A percentile compares a stretch with the other conserved stretches of the same genome.
Evolutionary conservation across 2,888 invertebrate species (phyloP).

Genomic region (Tortrix viridana): DNA sequence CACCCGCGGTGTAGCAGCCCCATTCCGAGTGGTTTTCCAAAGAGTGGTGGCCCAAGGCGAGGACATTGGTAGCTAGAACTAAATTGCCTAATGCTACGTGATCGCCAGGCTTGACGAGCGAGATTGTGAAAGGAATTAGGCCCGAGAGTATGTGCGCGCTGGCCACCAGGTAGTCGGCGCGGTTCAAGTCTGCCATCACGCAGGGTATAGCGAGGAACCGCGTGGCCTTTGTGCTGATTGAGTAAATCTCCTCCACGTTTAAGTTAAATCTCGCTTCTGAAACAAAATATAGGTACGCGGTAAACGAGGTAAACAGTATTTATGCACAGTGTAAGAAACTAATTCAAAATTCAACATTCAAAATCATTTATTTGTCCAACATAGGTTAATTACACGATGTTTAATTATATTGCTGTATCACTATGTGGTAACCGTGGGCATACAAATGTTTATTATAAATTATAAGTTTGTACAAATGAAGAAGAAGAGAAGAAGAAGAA

Average conservation of each 20-base stretch:
- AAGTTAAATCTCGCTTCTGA: constrained; percentile 28
- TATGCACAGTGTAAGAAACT: too few relatives aligned
- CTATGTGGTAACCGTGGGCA: too few relatives aligned
- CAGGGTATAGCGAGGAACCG: constrained; percentile 29
- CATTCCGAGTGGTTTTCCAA: constrained; percentile 26
- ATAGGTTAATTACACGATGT: too few relatives aligned
- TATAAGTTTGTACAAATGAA: too few relatives aligned
- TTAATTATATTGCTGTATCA: too few relatives aligned
- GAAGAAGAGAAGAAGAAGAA: too few relatives aligned
- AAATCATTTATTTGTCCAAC: too few relatives aligned
- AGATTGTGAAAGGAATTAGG: constrained; percentile 21
- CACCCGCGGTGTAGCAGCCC: constrained; percentile 32
- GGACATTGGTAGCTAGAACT: constrained; percentile 29
- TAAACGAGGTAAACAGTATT: too few relatives aligned
- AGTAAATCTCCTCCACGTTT: constrained; percentile 10
- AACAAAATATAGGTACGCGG: constrained; percentile 3
- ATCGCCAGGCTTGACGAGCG: constrained; percentile 12
- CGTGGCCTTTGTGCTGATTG: constrained; percentile 21
- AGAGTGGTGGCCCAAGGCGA: constrained; percentile 28
- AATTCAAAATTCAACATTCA: too few relatives aligned
- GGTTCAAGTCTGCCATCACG: constrained; percentile 33
- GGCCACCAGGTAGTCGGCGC: constrained; percentile 18
- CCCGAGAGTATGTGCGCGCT: constrained; percentile 30
- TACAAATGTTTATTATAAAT: too few relatives aligned
- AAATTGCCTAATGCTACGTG: constrained; percentile 25